Evolutionary conservation across 2,797 vertebrate genomes (phyloP), one percentile per base, ranked within the genome.

Genomic region (Psittacula echo): DNA sequence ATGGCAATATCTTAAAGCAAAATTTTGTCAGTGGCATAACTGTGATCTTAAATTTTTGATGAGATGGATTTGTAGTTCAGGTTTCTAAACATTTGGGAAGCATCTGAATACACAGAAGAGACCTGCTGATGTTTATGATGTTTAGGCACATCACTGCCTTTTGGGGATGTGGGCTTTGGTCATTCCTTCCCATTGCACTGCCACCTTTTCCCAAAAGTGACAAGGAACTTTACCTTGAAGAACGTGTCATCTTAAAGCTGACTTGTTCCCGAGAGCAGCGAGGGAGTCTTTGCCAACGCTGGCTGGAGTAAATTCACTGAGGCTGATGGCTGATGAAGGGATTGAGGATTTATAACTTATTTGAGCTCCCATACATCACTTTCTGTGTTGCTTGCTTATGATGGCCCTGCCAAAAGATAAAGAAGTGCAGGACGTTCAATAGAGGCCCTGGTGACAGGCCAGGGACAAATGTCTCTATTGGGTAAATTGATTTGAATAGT

Each of bases 331-430:
- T 97, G 97, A 97, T 98, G 98, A 98, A 97, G 94, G 95, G 93
- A 72, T 96, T 91, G 29, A 93, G 97, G 94, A 98, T 98, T 98
- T 98, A 98, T 98, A 86, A 95, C 96, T 98, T 97, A 97, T 94
- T 97, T 97, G 98, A 98, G 97, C 96, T 97, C 95, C 96, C 97
- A 98, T 98, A 97, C 66, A 98, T 99, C 98, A 98, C 91, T 89
- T 81, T 97, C 87, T 70, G 76, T 98, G 98, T 98, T 81, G 18
- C 95, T 97, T 95, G 97, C 97, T 98, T 98, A 98, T 98, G 98
- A 98, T 98, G 98, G 98, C 96, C 96, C 97, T 98, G 98, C 98
- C 98, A 98, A 97, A 98, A 98, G 98, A 98, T 98, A 98, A 98
- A 98, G 97, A 98, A 98, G 96, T 97, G 96, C 93, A 96, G 97